Base-by-base conservation (phyloP, 2,113 vertebrate species). In the Bombycilla garrulus region DNA sequence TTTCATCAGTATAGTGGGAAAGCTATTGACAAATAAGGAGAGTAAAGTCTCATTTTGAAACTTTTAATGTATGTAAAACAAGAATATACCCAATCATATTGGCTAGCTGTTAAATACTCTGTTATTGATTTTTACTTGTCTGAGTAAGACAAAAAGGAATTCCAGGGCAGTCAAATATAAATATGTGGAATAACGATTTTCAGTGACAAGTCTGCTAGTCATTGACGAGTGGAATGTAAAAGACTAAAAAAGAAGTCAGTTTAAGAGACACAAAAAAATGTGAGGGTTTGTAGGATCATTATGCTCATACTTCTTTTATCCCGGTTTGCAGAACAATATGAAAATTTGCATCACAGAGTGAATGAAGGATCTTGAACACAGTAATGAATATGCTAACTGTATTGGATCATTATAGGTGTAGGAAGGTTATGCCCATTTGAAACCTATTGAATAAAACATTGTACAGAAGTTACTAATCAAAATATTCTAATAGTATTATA, bases 401-500 rank as follows among this genome's bases (percentile, higher is more conserved):
- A 53, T 60, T 74, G 18, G 42, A 50, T 91, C 82, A 79, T 76
- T 76, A 58, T 42, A 82, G 73, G 51, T 54, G 31, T 56, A 61
- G 21, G 45, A 84, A 92, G 45, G 57, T 65, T 91, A 64, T 87
- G 45, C 56, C 77, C 57, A 57, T 84, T 35, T 92, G 51, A 95
- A 92, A 91, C n/a, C 45, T 92, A 33, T 12, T 88, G 65, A 84
- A 88, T 93, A 95, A 95, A 89, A 88, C 61, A 86, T 80, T 45
- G 17, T 64, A 45, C 18, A 86, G 70, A 76, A 92, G 40, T 84
- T 87, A 79, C 40, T 92, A 10, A 92, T 60, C 47, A 96, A 81
- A 92, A 91, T 91, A 91, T 91, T 94, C 17, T 70, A 71, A 86
- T 67, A 84, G 21, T 51, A 51, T 74, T 86, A 78, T 29, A 74